Percentiles rank a stretch among this genome's conserved stretches.
Conservation (phyloP, 1,140 invertebrate genomes). For the Procambarus clarkii region DNA sequence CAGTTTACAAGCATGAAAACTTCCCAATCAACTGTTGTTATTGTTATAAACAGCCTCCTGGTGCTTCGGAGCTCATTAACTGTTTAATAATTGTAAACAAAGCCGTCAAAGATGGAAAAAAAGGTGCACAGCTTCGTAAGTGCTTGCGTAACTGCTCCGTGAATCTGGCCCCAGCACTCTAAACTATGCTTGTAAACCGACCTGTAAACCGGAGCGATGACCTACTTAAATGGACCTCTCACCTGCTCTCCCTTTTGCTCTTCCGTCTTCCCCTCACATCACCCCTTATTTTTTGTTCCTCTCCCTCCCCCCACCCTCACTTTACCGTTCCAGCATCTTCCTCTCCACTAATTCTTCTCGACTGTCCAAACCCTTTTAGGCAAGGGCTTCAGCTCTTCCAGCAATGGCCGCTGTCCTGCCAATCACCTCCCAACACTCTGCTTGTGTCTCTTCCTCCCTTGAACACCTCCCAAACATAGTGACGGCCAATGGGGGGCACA, state of each 20-base stretch:
- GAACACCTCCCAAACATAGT: not conserved
- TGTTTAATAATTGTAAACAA: no score
- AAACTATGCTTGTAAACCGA: no score
- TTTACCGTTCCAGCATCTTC: constrained; percentile 15
- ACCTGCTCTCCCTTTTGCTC: not conserved
- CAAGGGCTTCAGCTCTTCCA: constrained; percentile 34
- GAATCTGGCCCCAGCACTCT: no score
- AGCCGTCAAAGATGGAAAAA: no score
- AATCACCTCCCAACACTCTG: constrained; percentile 37
- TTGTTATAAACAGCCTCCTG: no score
- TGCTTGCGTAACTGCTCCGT: no score
- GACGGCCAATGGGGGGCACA: no score
- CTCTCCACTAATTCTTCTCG: constrained; percentile 40
- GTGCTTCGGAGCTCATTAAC: no score
- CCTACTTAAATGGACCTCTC: not conserved
- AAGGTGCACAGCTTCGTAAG: no score
- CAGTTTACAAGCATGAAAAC: no score
- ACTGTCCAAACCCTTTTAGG: constrained; percentile 49
- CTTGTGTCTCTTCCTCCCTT: not conserved
- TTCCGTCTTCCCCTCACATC: not conserved
- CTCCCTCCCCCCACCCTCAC: not conserved
- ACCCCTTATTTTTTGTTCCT: not conserved
- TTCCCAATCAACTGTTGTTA: no score
- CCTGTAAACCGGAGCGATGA: no score
- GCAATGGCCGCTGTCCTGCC: constrained; percentile 42